phyloP scores from a whole-genome alignment of 2,888 invertebrate species.

The Drosophila nigritarsus region DNA sequence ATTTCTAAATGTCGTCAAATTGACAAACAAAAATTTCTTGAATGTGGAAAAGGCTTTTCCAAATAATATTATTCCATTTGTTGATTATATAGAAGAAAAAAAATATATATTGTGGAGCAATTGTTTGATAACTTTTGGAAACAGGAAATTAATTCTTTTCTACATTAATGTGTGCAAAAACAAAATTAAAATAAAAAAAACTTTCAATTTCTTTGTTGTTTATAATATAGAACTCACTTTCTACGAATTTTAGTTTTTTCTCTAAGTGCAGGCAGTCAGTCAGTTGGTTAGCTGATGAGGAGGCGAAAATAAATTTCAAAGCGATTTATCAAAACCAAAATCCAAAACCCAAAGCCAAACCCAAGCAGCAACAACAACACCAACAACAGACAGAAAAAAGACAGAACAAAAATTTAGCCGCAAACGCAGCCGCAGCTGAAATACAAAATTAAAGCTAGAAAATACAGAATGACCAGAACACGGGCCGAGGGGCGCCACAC shows the following conservation, averaged over 20 bases:
- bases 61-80: not conserved
- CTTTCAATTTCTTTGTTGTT: not conserved
- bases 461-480: conserved; percentile 10
- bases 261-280: conserved; percentile 8
- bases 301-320: conserved; percentile 66
- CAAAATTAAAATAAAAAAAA: too few species aligned
- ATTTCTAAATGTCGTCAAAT: too few species aligned
- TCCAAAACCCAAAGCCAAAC: conserved; percentile 36
- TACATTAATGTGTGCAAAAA: not conserved
- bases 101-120: too few species aligned
- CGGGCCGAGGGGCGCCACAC: not conserved
- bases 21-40: not conserved
- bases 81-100: too few species aligned
- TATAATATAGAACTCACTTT: not conserved
- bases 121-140: not conserved
- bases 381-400: conserved; percentile 15
- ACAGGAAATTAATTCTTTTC: accelerated
- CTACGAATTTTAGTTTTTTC: not conserved
- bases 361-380: conserved; percentile 4
- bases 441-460: conserved; percentile 34
- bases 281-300: conserved; percentile 25
- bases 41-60: not conserved
- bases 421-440: conserved; percentile 66
- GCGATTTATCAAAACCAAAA: conserved; percentile 71
- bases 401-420: conserved; percentile 27